Evolutionary conservation across 2,113 vertebrate genomes (phyloP), one percentile per base, ranked within the genome.

Genomic region (Motacilla tschutschensis): DNA sequence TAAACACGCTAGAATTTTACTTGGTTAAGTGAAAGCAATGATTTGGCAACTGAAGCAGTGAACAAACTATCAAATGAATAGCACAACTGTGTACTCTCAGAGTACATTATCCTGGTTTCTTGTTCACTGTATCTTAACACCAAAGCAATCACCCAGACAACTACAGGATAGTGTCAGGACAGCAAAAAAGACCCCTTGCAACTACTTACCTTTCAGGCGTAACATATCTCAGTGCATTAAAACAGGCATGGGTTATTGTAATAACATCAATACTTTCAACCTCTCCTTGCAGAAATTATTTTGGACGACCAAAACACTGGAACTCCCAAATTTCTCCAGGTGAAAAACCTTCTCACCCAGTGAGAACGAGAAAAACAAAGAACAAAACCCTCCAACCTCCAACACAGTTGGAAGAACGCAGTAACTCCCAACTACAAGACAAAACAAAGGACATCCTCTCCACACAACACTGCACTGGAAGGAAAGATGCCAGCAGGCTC

Each of bases 161-260:
- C 18, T 47, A 54, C 0, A 5, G 19, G 38, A 18, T 6, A 41
- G 5, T 6, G n/a, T 10, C 8, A n/a, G 47, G 55, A 66, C 5
- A 70, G 41, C 6, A 8, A n/a, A 63, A 31, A 60, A 57, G 14
- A 47, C 2, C 3, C 31, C 15, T 66, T 2, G 0, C 5, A 43
- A 55, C 7, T 20, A n/a, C 48, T 24, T 19, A 71, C 25, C 22
- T 38, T 60, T n/a, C 33, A 40, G 22, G 19, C 13, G 40, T 22
- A 50, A 58, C 4, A 0, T 5, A 75, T 3, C 25, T 43, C n/a
- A 21, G 28, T 24, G 24, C 47, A 31, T 20, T 74, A 62, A 13
- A 67, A 40, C 5, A 38, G 19, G 17, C 11, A 47, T 3, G 5
- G 18, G 7, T 69, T 40, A 59, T 3, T 29, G 16, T 1, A 76